phyloP scores from a whole-genome alignment of 2,888 invertebrate species.

The Tenthredo livida region DNA sequence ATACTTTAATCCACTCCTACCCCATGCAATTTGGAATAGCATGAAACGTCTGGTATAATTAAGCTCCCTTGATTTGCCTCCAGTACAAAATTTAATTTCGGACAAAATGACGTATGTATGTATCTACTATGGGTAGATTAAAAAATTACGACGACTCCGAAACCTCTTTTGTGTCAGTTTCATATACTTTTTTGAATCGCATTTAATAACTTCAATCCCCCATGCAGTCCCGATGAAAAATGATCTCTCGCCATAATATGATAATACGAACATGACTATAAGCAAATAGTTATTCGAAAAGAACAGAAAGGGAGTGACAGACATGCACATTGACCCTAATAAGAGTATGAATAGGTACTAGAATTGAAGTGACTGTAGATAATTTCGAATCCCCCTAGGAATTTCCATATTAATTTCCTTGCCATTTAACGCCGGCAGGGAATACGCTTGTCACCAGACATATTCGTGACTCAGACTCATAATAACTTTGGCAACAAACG shows the following conservation, averaged over 20 bases:
- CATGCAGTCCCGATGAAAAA: neutral
- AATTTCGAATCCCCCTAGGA: neutral
- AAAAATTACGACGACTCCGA: neutral
- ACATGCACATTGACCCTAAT: neutral
- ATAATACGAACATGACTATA: neutral
- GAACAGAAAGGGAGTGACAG: neutral
- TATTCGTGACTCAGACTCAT: conserved; percentile 8
- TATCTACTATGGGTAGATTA: neutral
- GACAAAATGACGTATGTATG: neutral
- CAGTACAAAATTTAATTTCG: neutral
- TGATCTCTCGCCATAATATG: neutral
- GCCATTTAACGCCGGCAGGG: conserved; percentile 7
- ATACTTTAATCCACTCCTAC: neutral
- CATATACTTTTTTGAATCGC: neutral
- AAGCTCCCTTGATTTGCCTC: neutral
- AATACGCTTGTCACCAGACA: neutral
- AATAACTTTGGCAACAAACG: conserved; percentile 2
- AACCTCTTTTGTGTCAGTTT: neutral
- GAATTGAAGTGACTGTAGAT: neutral
- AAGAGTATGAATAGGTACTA: neutral
- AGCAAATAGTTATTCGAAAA: neutral
- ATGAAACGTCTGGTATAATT: conserved; percentile 15
- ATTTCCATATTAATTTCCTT: neutral
- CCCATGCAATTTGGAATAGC: neutral
- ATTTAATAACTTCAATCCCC: neutral